Evolutionary conservation across 2,888 invertebrate species (phyloP), one percentile per base, ranked within the genome.

Genomic region (Globia sparganii): DNA sequence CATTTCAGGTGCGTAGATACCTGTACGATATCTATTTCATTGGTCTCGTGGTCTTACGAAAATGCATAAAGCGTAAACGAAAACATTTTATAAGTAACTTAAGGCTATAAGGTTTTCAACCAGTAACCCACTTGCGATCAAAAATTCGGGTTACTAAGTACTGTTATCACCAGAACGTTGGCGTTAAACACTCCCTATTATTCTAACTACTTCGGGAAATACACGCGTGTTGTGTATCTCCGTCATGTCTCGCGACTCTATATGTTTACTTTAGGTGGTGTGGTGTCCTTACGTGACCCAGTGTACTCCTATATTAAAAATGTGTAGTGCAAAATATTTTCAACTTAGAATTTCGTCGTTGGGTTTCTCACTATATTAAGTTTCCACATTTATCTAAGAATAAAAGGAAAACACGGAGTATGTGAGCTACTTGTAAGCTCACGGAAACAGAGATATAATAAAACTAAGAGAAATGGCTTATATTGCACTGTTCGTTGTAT

Each of bases 171-270:
- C 21, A 31, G 40, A 31, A 53, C 40, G 43, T 31, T 53, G 34
- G 37, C 66, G 76, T 76, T 43, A 59, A 78, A 46, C 34, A 43
- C 28, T 59, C 34, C 49, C 34, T 43, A 28, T 76, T 40, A 13
- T 25, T 73, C 21, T 21, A 5, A 53, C 15, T 21, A 82, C 83
- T 66, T 59, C 43, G 78, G 82, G 82, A 78, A 82, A 75, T 78
- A 81, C 67, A 34, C 25, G 58, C 62, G 40, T 49, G 25, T 46
- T 37, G 77, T 46, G 77, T 82, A 56, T 49, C 37, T 34, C 46
- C 25, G 31, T 49, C 40, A 28, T 82, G 75, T 65, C 53, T 53
- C 53, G 82, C 49, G 62, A 56, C 62, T 83, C 21, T 46, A 61
- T 56, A 67, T 62, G 77, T 79, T 77, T 77, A 40, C 46, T 49